Evolutionary conservation across 2,888 invertebrate genomes (phyloP).

Genomic region (Keiferia lycopersicella): DNA sequence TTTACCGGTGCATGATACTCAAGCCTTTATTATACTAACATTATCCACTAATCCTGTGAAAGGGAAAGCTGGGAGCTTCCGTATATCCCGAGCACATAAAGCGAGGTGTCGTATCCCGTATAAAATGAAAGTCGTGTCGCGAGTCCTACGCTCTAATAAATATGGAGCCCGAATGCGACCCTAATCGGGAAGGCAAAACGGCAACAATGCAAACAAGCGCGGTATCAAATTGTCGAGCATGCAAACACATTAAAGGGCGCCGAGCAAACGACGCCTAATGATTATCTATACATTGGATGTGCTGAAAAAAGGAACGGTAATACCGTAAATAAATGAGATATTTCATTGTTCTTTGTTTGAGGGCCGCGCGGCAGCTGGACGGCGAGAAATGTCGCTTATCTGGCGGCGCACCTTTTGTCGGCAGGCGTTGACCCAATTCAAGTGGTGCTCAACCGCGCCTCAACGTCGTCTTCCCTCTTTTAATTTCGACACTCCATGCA

Average conservation of each 20-base stretch:
- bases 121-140: slow-evolving; percentile 76
- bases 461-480: slow-evolving; percentile 62
- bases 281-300: slow-evolving; percentile 69
- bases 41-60: slow-evolving; percentile 48
- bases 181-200: slow-evolving; percentile 78
- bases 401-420: slow-evolving; percentile 77
- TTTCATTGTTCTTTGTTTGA: slow-evolving; percentile 75
- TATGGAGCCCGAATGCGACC: slow-evolving; percentile 76
- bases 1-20: not conserved
- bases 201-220: slow-evolving; percentile 77
- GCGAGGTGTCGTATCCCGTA: slow-evolving; percentile 59
- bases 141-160: slow-evolving; percentile 76
- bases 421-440: slow-evolving; percentile 77
- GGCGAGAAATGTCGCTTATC: slow-evolving; percentile 76
- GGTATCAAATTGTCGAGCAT: slow-evolving; percentile 75
- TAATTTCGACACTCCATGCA: slow-evolving; percentile 41
- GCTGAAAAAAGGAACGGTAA: slow-evolving; percentile 54
- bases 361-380: slow-evolving; percentile 69
- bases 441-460: slow-evolving; percentile 64
- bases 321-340: slow-evolving; percentile 70
- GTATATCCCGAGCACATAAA: slow-evolving; percentile 48
- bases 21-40: slow-evolving; percentile 6
- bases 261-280: slow-evolving; percentile 71
- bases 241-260: slow-evolving; percentile 77
- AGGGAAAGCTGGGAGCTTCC: slow-evolving; percentile 54